Evolutionary conservation across 2,797 vertebrate genomes (phyloP).

Genomic region (Triplophysa bombifrons): DNA sequence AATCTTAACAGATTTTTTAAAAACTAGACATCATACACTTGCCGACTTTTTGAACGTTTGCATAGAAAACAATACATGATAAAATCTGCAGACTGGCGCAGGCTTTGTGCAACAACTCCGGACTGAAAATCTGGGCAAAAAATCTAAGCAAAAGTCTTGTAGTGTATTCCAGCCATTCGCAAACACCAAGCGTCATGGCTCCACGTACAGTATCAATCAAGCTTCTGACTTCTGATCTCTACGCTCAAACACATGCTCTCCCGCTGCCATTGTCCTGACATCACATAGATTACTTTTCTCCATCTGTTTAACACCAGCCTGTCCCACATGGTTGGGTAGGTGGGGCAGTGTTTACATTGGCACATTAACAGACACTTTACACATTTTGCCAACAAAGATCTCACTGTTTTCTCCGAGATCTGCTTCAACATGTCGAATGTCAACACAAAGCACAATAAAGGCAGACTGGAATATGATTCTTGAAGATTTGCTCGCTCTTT

Average conservation of each 20-base stretch:
- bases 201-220: background rate
- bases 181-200: background rate
- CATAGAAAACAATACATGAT: too few relatives aligned
- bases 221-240: constrained; percentile 1
- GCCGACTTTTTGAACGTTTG: too few relatives aligned
- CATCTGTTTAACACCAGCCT: constrained; percentile 19
- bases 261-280: background rate
- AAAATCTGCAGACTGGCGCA: too few relatives aligned
- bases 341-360: constrained; percentile 28
- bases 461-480: background rate
- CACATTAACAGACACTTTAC: constrained; percentile 10
- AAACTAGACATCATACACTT: too few relatives aligned
- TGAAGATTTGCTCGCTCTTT: background rate
- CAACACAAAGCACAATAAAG: constrained; percentile 12
- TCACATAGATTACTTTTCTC: background rate
- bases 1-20: too few relatives aligned
- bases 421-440: background rate
- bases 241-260: constrained; percentile 2
- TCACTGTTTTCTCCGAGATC: constrained; percentile 23
- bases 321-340: constrained; percentile 3
- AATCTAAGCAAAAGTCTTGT: too few relatives aligned
- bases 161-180: too few relatives aligned
- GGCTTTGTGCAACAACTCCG: too few relatives aligned
- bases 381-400: constrained; percentile 22
- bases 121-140: too few relatives aligned